phyloP scores from a whole-genome alignment of 2,888 invertebrate species.

The Ptilodon capucinus region DNA sequence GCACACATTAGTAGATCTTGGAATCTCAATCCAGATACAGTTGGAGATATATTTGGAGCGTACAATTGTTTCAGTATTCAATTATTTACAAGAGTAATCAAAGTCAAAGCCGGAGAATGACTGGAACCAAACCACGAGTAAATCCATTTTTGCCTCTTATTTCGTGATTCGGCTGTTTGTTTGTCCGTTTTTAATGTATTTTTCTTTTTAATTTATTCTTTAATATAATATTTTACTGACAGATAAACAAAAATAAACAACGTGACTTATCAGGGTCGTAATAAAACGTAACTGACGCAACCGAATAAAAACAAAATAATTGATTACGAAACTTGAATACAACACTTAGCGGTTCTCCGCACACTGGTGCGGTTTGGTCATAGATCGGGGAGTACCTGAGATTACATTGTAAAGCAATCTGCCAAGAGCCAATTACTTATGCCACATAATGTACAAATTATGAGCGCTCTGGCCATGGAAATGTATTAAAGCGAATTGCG shows the following conservation, averaged over 20 bases:
- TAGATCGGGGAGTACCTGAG: background rate
- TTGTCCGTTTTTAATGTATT: no score
- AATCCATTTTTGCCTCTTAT: no score
- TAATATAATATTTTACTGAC: no score
- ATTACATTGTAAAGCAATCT: constrained; percentile 3
- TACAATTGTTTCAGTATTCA: background rate
- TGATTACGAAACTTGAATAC: background rate
- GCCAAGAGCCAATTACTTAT: constrained; percentile 8
- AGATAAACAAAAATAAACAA: no score
- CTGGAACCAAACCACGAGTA: no score
- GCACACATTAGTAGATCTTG: background rate
- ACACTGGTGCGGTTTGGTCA: background rate
- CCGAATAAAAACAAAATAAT: background rate
- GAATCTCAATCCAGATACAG: background rate
- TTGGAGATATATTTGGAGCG: background rate
- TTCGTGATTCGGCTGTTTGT: no score
- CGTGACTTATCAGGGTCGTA: no score
- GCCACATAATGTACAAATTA: constrained; percentile 12
- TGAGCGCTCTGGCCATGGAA: constrained; percentile 13
- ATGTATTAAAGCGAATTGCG: constrained; percentile 15
- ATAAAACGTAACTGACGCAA: background rate
- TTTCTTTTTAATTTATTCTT: no score
- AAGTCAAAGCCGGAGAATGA: no score
- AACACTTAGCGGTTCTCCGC: background rate
- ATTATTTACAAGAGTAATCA: no score